Evolutionary conservation across 2,113 vertebrate species (phyloP), one percentile per base, ranked within the genome.

Genomic region (Ariopsis seemanni): DNA sequence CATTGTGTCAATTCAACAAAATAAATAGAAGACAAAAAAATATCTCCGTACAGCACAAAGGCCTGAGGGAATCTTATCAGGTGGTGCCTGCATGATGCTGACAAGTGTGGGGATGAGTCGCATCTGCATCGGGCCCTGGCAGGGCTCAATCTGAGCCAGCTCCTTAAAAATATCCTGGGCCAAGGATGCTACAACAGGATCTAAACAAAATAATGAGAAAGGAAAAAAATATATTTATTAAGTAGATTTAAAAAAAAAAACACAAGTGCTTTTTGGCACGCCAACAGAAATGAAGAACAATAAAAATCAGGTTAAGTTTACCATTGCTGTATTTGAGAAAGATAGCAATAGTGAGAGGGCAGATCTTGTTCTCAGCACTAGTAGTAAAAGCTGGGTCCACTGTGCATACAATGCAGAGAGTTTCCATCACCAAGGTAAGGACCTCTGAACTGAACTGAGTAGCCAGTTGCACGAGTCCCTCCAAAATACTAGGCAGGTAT

Each of bases 81-180:
- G 89, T 0, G 98, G 98, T 48, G 98, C 98, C 92, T 99, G 97
- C 98, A 99, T 99, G 92, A 99, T 99, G 96, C 97, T 99, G 95
- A 99, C 95, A 74, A 99, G 96, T 0, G 98, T 99, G 86, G 98
- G 98, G 88, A 99, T 99, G 85, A 99, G 96, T 58, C 98, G 95
- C 96, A 97, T 97, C 94, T 99, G 98, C 98, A 99, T 97, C 74
- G 98, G 97, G 75, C 95, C 97, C 92, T 99, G 98, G 90, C 98
- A 99, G 83, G 96, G 97, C 92, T 99, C 97, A 12, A 99, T 97
- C 91, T 99, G 98, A 62, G 98, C 97, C 91, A 99, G 94, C 88
- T 99, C 98, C 93, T 99, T 99, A 92, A 99, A 99, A 94, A 99
- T 97, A 93, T 99, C 98, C 94, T 99, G 98, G 82, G 98, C 97